phyloP scores from a whole-genome alignment of 2,797 vertebrate genomes.

The Gymnoscopelus braueri region DNA sequence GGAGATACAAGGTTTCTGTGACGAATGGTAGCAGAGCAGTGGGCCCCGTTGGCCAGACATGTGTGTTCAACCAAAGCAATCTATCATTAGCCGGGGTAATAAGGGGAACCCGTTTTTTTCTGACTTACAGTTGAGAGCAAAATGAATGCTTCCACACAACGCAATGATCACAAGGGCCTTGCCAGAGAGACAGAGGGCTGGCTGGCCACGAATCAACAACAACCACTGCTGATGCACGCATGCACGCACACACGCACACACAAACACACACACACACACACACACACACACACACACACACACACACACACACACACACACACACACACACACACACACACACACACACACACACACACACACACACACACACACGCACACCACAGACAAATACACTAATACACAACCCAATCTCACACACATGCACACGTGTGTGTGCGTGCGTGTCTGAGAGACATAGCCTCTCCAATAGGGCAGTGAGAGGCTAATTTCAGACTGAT shows the following conservation, averaged over 20 bases:
- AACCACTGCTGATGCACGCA: neutral
- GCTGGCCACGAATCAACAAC: conserved; percentile 56
- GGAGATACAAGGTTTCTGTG: too few relatives aligned
- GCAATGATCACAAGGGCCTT: conserved; percentile 73
- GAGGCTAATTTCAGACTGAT: conserved; percentile 53
- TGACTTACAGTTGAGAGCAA: conserved; percentile 75
- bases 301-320: too few relatives aligned
- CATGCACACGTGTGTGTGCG: too few relatives aligned
- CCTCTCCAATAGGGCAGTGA: conserved; percentile 30
- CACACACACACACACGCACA: too few relatives aligned
- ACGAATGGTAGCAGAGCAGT: conserved; percentile 62
- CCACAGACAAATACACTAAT: too few relatives aligned
- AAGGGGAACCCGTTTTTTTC: conserved; percentile 70
- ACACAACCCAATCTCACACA: too few relatives aligned
- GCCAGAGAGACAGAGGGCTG: conserved; percentile 43
- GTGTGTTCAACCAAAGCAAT: conserved; percentile 68
- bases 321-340: too few relatives aligned
- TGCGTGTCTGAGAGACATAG: too few relatives aligned
- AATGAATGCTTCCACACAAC: conserved; percentile 81
- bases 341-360: too few relatives aligned
- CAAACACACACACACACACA: too few relatives aligned
- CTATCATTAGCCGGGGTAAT: conserved; percentile 77
- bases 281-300: too few relatives aligned
- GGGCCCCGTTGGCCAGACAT: conserved; percentile 52
- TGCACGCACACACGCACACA: too few relatives aligned